Evolutionary conservation across 2,113 vertebrate species (phyloP).

Genomic region (Mastomys coucha): DNA sequence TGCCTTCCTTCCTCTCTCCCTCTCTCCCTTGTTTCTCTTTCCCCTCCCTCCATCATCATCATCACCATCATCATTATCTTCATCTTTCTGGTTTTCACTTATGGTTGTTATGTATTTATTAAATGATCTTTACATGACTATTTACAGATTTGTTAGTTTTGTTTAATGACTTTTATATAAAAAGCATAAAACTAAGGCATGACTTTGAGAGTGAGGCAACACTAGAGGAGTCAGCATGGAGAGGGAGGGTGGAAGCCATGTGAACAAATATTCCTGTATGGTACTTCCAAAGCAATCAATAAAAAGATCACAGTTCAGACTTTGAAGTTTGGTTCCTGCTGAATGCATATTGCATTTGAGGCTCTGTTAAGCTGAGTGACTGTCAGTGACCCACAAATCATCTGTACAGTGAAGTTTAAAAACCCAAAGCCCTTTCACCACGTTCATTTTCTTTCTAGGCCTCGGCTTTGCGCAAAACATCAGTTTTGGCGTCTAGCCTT

Average conservation of each 20-base stretch:
- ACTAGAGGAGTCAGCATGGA: neutral
- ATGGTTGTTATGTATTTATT: neutral
- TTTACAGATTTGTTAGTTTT: constrained; percentile 15
- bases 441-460: constrained; percentile 25
- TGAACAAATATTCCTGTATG: neutral
- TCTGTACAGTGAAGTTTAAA: neutral
- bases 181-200: neutral
- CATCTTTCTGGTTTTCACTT: neutral
- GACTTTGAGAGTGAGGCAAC: neutral
- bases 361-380: neutral
- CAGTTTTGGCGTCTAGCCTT: constrained; percentile 43
- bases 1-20: too few relatives aligned
- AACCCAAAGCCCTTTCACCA: neutral
- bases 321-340: neutral
- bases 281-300: neutral
- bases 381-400: neutral
- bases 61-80: neutral
- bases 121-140: neutral
- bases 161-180: neutral
- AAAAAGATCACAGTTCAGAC: neutral
- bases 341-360: neutral
- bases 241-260: neutral
- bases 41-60: neutral
- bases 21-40: too few relatives aligned
- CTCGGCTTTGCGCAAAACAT: constrained; percentile 23